These are phyloP conservation scores for Bombyx mori DNA, from an alignment of 1,140 invertebrate species.

Conservation along the genomic window ASM3026992v2 NC_085111.1:15454501-15455000, in stretches of 20 bases:
- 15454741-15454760: conserved; percentile 44
- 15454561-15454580: conserved; percentile 34
- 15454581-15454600: conserved; percentile 37
- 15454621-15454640: conserved; percentile 40
- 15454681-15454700: conserved; percentile 26
- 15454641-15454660: conserved; percentile 42
- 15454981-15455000: conserved; percentile 19
- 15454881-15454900: not conserved
- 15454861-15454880: conserved; percentile 14
- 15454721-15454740: conserved; percentile 41
- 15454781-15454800: conserved; percentile 40
- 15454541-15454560: conserved; percentile 23
- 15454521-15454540: conserved; percentile 30
- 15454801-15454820: conserved; percentile 32
- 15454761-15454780: conserved; percentile 23
- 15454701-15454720: conserved; percentile 15
- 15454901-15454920: not conserved
- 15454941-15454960: not conserved
- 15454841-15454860: conserved; percentile 17
- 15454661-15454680: conserved; percentile 41
- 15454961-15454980: conserved; percentile 19
- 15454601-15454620: conserved; percentile 46
- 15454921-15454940: not conserved
- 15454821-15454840: conserved; percentile 38
- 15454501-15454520: conserved; percentile 50